Evolutionary conservation across 2,113 vertebrate species (phyloP).

Genomic region (Leucopsar rothschildi): DNA sequence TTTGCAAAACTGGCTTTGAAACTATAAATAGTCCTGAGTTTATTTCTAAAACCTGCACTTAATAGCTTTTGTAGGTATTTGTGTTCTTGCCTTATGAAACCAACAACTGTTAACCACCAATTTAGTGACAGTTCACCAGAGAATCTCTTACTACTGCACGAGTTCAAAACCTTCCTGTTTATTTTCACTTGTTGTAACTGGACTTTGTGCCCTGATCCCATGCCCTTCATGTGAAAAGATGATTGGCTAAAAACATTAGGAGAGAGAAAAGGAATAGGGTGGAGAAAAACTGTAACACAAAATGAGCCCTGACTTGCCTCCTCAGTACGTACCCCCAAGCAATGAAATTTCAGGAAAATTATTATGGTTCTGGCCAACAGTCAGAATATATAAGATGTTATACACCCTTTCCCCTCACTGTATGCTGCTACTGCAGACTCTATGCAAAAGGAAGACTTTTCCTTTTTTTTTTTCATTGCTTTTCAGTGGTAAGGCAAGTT

Average conservation of each 20-base stretch:
- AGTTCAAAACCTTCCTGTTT: slow-evolving; percentile 3
- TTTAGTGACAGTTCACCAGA: background rate
- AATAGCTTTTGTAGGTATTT: background rate
- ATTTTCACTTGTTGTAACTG: background rate
- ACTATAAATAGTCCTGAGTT: background rate
- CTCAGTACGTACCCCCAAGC: background rate
- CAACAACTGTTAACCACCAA: background rate
- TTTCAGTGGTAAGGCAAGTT: background rate
- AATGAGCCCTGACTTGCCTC: slow-evolving; percentile 7
- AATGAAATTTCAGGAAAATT: slow-evolving; percentile 9
- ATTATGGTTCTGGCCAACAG: background rate
- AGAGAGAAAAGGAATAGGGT: background rate
- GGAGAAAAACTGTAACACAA: background rate
- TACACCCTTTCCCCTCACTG: background rate
- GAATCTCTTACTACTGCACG: background rate
- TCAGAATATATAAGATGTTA: background rate
- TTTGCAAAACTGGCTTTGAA: background rate
- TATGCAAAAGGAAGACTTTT: background rate
- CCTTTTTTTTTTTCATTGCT: background rate
- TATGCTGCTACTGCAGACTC: background rate
- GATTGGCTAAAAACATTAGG: slow-evolving; percentile 7
- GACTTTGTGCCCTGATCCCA: background rate
- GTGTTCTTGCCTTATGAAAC: background rate
- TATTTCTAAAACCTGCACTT: background rate
- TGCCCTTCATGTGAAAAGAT: background rate